Evolutionary conservation across 2,797 vertebrate genomes (phyloP), one percentile per base, ranked within the genome.

Genomic region (Telmatherina bonti): DNA sequence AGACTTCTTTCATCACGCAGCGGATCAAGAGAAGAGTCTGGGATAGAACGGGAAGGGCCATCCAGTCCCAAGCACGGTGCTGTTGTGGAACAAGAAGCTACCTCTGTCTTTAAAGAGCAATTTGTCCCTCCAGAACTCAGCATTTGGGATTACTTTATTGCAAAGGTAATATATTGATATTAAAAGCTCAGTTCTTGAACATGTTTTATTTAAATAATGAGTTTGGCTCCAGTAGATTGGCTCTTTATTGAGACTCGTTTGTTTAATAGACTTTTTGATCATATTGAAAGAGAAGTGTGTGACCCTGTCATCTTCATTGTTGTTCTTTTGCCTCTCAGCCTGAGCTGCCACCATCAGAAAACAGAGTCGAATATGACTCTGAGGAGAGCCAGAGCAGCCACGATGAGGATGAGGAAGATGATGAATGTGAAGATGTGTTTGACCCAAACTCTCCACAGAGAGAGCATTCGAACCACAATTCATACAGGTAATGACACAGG

Each of bases 81-180:
- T 2, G 81, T 92, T 47, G 79, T 90, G 67, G 95, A 95, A 49
- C 94, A 95, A 43, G 95, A 96, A 75, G 94, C 94, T 2, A 45
- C 91, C 49, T 85, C 93, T 6, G 82, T 85, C 84, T 93, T 93
- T 74, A 97, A 94, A 70, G 98, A 99, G 84, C 94, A 94, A 60
- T 99, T 97, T 78, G 94, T 99, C 60, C 96, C 97, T 51, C 98
- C 98, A 9, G 97, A 98, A 72, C 96, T 99, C 81, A 99, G 98
- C 88, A 97, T 99, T 90, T 99, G 98, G 98, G 98, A 99, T 93
- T 99, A 97, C 85, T 98, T 99, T 67, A 97, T 99, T 69, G 93
- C 96, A 55, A 99, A 99, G 96, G 98, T 99, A 93, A 77, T 15
- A n/a, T 12, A 9, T 61, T 0, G 16, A 55, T 20, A 64, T 62